phyloP scores from a whole-genome alignment of 2,797 vertebrate genomes.

The Odontamblyopus rebecca region DNA sequence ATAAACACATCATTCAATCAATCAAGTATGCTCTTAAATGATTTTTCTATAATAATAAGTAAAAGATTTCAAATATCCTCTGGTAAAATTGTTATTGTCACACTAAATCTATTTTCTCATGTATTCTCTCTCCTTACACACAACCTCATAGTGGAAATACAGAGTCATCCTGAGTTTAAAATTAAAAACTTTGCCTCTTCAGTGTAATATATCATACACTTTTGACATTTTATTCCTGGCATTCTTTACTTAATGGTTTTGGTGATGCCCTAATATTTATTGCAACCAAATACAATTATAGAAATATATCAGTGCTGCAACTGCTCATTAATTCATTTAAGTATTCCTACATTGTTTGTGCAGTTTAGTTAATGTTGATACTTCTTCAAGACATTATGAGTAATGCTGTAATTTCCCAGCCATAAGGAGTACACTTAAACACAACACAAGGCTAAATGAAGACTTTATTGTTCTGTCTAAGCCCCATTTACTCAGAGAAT shows the following conservation, averaged over 20 bases:
- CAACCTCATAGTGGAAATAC: slow-evolving; percentile 45
- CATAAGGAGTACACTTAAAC: slow-evolving; percentile 38
- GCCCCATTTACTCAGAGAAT: slow-evolving; percentile 66
- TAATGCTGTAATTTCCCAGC: slow-evolving; percentile 41
- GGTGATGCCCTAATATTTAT: slow-evolving; percentile 31
- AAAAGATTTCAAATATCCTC: no score
- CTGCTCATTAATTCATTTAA: slow-evolving; percentile 40
- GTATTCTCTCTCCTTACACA: not conserved
- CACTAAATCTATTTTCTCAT: no score
- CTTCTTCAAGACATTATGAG: slow-evolving; percentile 40
- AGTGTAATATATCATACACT: slow-evolving; percentile 27
- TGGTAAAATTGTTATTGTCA: no score
- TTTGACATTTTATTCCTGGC: slow-evolving; percentile 26
- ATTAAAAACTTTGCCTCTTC: slow-evolving; percentile 28
- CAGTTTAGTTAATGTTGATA: slow-evolving; percentile 42
- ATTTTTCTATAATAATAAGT: no score
- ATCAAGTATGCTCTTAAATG: no score
- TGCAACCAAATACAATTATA: slow-evolving; percentile 32
- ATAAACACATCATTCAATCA: no score
- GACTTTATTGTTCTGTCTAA: slow-evolving; percentile 54
- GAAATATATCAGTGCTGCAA: slow-evolving; percentile 16
- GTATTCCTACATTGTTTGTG: slow-evolving; percentile 36
- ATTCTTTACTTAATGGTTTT: slow-evolving; percentile 19
- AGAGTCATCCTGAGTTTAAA: slow-evolving; percentile 31
- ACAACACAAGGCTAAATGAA: slow-evolving; percentile 41